These are phyloP conservation scores for Scarus forsteni DNA, from an alignment of 2,797 vertebrate species.

Conservation along the genomic window DNA sequence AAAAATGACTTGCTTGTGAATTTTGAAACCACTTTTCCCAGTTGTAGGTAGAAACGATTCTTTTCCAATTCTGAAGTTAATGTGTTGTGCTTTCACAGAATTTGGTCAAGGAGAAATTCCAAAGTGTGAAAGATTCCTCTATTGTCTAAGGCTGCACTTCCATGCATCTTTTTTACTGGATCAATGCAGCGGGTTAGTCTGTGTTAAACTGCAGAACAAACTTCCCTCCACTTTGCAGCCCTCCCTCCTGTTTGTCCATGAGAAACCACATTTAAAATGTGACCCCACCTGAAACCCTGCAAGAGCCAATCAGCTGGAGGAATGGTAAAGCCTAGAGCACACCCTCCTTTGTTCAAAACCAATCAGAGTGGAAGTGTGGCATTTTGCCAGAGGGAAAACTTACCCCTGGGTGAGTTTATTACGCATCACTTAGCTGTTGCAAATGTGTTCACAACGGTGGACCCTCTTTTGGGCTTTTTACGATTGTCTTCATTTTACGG, in stretches of 20 bases:
- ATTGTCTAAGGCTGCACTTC: background rate
- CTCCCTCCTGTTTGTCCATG: slow-evolving; percentile 77
- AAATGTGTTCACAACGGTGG: slow-evolving; percentile 82
- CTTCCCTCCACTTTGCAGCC: slow-evolving; percentile 83
- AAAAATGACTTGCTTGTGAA: too few relatives aligned
- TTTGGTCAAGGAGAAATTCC: too few relatives aligned
- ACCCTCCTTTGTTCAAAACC: slow-evolving; percentile 80
- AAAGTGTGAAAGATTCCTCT: background rate
- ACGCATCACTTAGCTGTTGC: slow-evolving; percentile 84
- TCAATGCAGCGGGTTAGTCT: slow-evolving; percentile 28
- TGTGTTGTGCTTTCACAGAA: too few relatives aligned
- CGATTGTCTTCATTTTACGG: slow-evolving; percentile 70
- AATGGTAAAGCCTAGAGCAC: slow-evolving; percentile 73
- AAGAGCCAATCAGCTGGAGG: slow-evolving; percentile 73
- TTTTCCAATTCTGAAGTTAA: too few relatives aligned
- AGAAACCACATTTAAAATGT: slow-evolving; percentile 80
- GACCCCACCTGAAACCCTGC: slow-evolving; percentile 77
- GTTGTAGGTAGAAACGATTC: too few relatives aligned
- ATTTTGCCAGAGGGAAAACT: slow-evolving; percentile 81
- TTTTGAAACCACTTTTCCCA: too few relatives aligned
- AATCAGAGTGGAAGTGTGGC: slow-evolving; percentile 82
- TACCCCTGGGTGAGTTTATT: slow-evolving; percentile 80
- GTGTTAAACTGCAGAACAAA: slow-evolving; percentile 65
- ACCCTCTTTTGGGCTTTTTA: slow-evolving; percentile 79
- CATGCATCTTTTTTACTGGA: slow-evolving; percentile 4